Conservation (phyloP, 2,113 vertebrate genomes). For the Scophthalmus maximus region DNA sequence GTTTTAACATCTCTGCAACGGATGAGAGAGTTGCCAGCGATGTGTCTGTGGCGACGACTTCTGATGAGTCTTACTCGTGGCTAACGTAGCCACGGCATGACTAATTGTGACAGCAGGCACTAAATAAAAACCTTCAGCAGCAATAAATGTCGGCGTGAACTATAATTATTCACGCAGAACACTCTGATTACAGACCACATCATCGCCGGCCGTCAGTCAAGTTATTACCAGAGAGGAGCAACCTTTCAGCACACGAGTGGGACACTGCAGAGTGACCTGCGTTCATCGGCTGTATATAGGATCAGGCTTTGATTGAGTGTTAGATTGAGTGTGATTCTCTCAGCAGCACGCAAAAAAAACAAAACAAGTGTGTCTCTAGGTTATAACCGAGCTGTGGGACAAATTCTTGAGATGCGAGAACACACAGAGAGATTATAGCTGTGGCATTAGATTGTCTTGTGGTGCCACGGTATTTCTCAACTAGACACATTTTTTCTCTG, state of each 20-base stretch:
- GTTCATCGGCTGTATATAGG: slow-evolving; percentile 35
- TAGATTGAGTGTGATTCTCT: slow-evolving; percentile 6
- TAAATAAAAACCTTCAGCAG: slow-evolving; percentile 34
- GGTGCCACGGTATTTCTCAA: not conserved
- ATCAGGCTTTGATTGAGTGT: slow-evolving; percentile 26
- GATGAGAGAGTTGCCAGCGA: no score
- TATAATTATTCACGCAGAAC: slow-evolving; percentile 37
- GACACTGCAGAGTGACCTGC: slow-evolving; percentile 22
- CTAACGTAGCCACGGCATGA: not conserved
- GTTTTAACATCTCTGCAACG: no score
- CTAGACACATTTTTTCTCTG: not conserved
- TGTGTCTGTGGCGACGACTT: no score
- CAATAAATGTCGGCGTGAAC: slow-evolving; percentile 37
- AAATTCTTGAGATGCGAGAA: not conserved
- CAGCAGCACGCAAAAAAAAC: slow-evolving; percentile 10
- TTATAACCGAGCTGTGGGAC: no score
- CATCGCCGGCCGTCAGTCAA: slow-evolving; percentile 17
- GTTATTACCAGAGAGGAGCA: slow-evolving; percentile 40
- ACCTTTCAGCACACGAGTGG: slow-evolving; percentile 33
- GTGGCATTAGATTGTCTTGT: no score
- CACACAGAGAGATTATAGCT: not conserved
- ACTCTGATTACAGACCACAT: slow-evolving; percentile 47
- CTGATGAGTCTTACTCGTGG: not conserved
- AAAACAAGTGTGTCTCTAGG: no score
- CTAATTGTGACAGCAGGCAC: slow-evolving; percentile 26